These are phyloP conservation scores for Pheosia gnoma DNA, from an alignment of 2,888 invertebrate species.

Conservation along the genomic window DNA sequence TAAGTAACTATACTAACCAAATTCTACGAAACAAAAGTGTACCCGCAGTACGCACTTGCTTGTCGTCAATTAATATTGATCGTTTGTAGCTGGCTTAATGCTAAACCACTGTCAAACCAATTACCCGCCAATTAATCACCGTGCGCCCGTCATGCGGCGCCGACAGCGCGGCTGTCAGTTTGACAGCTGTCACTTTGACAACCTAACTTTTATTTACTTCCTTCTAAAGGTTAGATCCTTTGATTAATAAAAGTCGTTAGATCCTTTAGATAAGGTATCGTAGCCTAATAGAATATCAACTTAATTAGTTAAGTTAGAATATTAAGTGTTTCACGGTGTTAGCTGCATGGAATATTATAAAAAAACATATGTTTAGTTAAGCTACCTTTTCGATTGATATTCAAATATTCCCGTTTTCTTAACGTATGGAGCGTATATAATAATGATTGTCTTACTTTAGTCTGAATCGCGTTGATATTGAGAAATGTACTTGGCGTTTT, in stretches of 20 bases:
- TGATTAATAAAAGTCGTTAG: neutral
- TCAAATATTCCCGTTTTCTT: too few species aligned
- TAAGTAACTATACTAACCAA: neutral
- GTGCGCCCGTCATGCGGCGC: slow-evolving; percentile 54
- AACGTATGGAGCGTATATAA: too few species aligned
- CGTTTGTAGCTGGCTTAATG: slow-evolving; percentile 34
- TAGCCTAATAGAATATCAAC: neutral
- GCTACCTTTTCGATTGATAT: too few species aligned
- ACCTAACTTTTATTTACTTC: slow-evolving; percentile 35
- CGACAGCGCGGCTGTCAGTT: slow-evolving; percentile 52
- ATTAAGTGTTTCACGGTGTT: too few species aligned
- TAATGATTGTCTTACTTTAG: too few species aligned
- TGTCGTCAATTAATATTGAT: slow-evolving; percentile 34
- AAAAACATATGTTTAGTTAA: too few species aligned
- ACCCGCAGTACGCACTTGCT: slow-evolving; percentile 15
- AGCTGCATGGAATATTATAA: too few species aligned
- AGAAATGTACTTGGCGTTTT: too few species aligned
- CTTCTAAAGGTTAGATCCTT: slow-evolving; percentile 14
- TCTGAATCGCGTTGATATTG: too few species aligned
- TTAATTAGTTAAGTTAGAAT: too few species aligned
- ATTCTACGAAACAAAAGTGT: slow-evolving; percentile 5
- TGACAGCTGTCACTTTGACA: slow-evolving; percentile 60
- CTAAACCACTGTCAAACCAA: slow-evolving; percentile 57
- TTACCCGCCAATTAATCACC: slow-evolving; percentile 63
- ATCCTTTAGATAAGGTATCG: neutral